phyloP scores from a whole-genome alignment of 2,113 vertebrate genomes.

The Podarcis cretensis region DNA sequence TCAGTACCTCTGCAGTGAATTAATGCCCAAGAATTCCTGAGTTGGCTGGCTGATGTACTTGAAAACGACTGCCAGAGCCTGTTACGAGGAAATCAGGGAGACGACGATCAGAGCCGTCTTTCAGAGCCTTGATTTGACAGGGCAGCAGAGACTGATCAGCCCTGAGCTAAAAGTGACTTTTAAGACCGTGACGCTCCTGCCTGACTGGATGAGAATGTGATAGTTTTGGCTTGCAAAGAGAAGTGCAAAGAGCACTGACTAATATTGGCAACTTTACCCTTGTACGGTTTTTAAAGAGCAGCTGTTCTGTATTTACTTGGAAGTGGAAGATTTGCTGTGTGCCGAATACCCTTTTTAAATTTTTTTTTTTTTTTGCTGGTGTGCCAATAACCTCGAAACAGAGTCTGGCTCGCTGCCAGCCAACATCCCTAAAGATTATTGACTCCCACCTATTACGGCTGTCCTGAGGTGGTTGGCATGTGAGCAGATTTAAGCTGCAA shows the following conservation, averaged over 20 bases:
- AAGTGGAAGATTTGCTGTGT: neutral
- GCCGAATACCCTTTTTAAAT: neutral
- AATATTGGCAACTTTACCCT: neutral
- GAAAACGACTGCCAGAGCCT: neutral
- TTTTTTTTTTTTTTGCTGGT: neutral
- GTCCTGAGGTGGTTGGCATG: neutral
- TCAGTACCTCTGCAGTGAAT: no score
- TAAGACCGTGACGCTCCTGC: neutral
- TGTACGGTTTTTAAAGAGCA: neutral
- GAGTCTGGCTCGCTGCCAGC: neutral
- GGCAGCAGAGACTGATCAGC: neutral
- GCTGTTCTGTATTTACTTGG: neutral
- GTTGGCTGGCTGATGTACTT: neutral
- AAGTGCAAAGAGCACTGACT: neutral
- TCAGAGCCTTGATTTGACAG: neutral
- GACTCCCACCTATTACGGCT: neutral
- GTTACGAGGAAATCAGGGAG: neutral
- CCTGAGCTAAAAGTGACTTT: neutral
- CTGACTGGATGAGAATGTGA: neutral
- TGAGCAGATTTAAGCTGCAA: neutral
- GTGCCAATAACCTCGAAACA: neutral
- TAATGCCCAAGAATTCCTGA: neutral
- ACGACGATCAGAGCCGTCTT: neutral
- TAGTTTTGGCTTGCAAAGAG: neutral
- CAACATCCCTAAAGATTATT: conserved; percentile 8